These are phyloP conservation scores for Potamarius usumacintae DNA, from an alignment of 2,113 vertebrate genomes.

Conservation along the genomic window DNA sequence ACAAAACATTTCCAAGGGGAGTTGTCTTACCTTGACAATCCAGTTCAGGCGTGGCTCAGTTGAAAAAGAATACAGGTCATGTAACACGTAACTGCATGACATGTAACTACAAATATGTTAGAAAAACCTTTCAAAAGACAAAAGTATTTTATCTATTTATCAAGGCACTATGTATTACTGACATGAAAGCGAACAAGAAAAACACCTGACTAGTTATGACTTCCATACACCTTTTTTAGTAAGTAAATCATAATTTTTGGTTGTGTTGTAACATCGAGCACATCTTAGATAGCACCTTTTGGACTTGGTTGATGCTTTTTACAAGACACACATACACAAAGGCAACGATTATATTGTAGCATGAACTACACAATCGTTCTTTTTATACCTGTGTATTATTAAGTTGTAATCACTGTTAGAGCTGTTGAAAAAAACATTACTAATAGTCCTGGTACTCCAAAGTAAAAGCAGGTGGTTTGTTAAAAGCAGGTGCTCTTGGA, in stretches of 20 bases:
- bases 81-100: constrained; percentile 1
- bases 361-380: background rate
- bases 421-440: background rate
- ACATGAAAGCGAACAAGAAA: background rate
- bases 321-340: background rate
- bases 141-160: background rate
- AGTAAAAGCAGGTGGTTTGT: background rate
- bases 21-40: constrained; percentile 57
- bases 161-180: background rate
- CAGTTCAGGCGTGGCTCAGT: constrained; percentile 65
- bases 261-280: background rate
- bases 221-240: background rate
- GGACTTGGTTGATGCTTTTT: background rate
- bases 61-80: background rate
- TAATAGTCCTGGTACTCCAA: background rate
- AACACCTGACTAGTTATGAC: background rate
- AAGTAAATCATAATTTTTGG: background rate
- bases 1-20: constrained; percentile 30
- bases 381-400: background rate
- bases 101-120: background rate
- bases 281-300: background rate
- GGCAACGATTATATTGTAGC: background rate
- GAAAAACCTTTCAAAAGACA: background rate
- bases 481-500: background rate
- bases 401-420: background rate